A percentile compares a stretch with the other conserved stretches of the same genome.
phyloP scores from a whole-genome alignment of 2,797 vertebrate species.

The Galaxias olidus region DNA sequence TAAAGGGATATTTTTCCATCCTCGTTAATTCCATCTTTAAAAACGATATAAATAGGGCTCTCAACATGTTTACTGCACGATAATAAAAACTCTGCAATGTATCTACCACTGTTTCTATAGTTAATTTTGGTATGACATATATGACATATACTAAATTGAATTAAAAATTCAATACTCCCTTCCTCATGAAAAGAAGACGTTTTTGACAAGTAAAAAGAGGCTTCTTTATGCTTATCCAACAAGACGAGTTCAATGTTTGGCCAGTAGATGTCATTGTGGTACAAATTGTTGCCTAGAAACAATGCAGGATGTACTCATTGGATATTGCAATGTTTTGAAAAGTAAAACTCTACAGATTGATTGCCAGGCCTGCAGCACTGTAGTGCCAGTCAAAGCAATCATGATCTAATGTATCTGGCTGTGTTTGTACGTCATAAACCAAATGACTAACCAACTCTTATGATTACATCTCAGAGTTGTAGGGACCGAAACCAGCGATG shows the following conservation, averaged over 20 bases:
- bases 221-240: not conserved
- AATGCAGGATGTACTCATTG: not conserved
- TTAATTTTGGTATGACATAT: too few species aligned
- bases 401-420: not conserved
- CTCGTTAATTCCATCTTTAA: too few species aligned
- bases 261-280: slow-evolving; percentile 59
- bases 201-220: not conserved
- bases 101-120: too few species aligned
- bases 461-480: too few species aligned
- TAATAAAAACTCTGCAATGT: too few species aligned
- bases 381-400: not conserved
- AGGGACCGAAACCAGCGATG: too few species aligned
- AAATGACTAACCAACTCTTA: not conserved
- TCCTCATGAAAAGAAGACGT: too few species aligned
- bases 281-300: slow-evolving; percentile 17
- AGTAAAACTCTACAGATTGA: not conserved
- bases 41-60: too few species aligned
- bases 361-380: slow-evolving; percentile 18
- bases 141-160: too few species aligned
- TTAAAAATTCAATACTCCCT: too few species aligned
- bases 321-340: slow-evolving; percentile 13
- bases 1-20: too few species aligned
- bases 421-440: slow-evolving; percentile 17
- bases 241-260: not conserved
- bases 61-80: too few species aligned